Base-by-base conservation (phyloP, 2,888 invertebrate genomes). In the Mactromeris polynyma region DNA sequence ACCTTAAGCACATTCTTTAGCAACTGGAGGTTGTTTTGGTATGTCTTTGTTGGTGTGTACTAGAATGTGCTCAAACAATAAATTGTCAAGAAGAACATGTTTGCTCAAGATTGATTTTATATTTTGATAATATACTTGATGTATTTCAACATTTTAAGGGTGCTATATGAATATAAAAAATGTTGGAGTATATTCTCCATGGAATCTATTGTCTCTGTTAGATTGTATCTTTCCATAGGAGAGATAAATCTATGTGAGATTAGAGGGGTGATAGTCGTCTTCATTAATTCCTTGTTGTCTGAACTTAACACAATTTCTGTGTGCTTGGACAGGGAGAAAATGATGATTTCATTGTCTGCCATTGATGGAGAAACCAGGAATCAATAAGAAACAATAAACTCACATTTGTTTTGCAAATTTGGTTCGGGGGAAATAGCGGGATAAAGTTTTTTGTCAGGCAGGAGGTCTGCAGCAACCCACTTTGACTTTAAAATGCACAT, bases 291-390 rank as follows among this genome's bases (percentile, higher is more conserved):
- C 46, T 79, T 79, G 40, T 79, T 79, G 40, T 77, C 73, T 42
- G 31, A 73, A 69, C 21, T 46, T 83, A 46, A 73, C 73, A 83
- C 83, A 42, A 73, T 83, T 69, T 69, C 46, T 83, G 31, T 42
- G 31, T 42, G 46, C 69, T 73, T 83, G 83, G 73, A 69, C 69
- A 51, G 46, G 11, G 69, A 69, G 36, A 77, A 64, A 83, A 83
- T 83, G 73, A 73, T 83, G 83, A 83, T 83, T 83, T 83, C 46
- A 83, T 83, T 83, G 83, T 83, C 83, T 83, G 73, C 42, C 42
- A 83, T 83, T 17, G 73, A 73, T 73, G 36, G 73, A 73, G 73
- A 33, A 73, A 42, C 40, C 46, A 73, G 73, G 69, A 83, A 83
- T 83, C 83, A 77, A 83, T 83, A 40, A 46, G 40, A 73, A 46